Base-by-base conservation (phyloP, 2,888 invertebrate species). In the Nasonovia ribisnigri region DNA sequence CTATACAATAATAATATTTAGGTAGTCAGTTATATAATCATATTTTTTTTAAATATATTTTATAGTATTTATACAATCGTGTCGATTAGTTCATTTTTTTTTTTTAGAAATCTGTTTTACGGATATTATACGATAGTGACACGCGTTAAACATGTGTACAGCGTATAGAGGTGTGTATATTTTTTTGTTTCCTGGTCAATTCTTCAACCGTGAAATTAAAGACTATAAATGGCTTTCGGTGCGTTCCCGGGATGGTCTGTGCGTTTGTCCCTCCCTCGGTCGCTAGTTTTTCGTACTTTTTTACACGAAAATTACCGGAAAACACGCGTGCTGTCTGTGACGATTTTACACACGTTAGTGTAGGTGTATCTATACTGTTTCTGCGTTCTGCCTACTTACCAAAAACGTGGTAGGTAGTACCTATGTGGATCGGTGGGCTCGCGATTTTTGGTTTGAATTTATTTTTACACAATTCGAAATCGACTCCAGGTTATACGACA, bases 181-280 rank as follows among this genome's bases (percentile, higher is more conserved):
- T 60, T 90, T 90, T 90, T 93, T 93, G 90, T 93, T 93, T 93
- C 93, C 93, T 87, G 93, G 90, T 93, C 93, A 93, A 90, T 90
- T 93, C 67, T 93, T 93, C 93, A 93, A 93, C 93, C 93, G 90
- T 93, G 93, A 93, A 93, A 93, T 93, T 93, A 93, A 93, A 93
- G 93, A 93, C 86, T 87, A 93, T 90, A 93, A 93, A 84, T 93
- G 84, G 89, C 54, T 90, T 93, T 93, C 67, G 51, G 77, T 88
- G 48, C 48, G 67, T n/a, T 88, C 60, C 88, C 36, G 88, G 88
- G 43, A 92, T 67, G 51, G 92, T 60, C 36, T 46, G 57, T 84
- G 29, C 42, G 54, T 42, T 29, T 60, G 88, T 67, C 92, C 88
- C 51, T 88, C 77, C 51, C 51, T 77, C n/a, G 67, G 51, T 16